These are phyloP conservation scores for Pyrocephalus nanus DNA, from an alignment of 2,797 vertebrate genomes.

Conservation along the genomic window DNA sequence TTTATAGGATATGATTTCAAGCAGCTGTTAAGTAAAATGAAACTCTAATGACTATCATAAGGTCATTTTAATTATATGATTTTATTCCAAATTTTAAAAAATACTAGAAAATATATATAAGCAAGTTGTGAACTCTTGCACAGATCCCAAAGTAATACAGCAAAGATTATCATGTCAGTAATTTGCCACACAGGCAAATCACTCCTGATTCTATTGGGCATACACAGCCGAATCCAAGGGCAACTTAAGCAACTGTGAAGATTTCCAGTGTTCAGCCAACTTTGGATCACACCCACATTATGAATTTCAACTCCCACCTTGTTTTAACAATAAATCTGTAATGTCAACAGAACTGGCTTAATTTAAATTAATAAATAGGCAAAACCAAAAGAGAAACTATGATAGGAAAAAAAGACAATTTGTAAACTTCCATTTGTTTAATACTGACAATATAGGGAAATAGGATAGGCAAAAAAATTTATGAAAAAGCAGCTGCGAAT, in stretches of 20 bases:
- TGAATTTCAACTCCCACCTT: neutral
- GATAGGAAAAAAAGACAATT: neutral
- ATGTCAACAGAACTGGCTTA: neutral
- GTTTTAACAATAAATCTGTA: neutral
- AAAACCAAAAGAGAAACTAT: neutral
- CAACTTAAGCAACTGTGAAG: neutral
- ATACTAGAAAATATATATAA: neutral
- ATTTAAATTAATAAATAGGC: neutral
- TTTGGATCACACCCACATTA: neutral
- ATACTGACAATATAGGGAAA: neutral
- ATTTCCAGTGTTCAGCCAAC: neutral
- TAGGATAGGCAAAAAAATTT: neutral
- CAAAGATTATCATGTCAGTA: neutral
- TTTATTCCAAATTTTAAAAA: neutral
- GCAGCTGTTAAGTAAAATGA: neutral
- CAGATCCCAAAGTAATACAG: neutral
- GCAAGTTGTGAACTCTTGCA: neutral
- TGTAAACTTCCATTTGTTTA: neutral
- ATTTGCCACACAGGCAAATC: neutral
- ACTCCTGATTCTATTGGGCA: neutral
- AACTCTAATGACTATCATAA: neutral
- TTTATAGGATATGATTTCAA: neutral
- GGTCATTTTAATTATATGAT: neutral
- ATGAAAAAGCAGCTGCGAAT: neutral
- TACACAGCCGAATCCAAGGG: neutral